These are phyloP conservation scores for Maconellicoccus hirsutus DNA, from an alignment of 1,140 invertebrate species.

Conservation along the genomic window DNA sequence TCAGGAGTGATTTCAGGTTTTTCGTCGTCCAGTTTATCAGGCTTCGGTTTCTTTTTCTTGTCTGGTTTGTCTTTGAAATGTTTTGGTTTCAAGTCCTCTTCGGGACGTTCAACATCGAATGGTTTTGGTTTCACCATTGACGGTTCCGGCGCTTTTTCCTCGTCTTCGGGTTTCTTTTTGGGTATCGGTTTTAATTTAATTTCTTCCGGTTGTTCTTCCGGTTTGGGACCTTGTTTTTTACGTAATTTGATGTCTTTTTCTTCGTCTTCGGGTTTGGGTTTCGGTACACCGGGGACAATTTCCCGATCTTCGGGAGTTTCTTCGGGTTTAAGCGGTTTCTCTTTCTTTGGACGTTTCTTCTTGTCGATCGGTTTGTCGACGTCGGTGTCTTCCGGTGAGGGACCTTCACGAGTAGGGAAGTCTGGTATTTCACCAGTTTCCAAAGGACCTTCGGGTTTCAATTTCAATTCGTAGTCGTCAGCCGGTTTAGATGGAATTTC, in stretches of 20 bases:
- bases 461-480: conserved; percentile 28
- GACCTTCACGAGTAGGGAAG: conserved; percentile 26
- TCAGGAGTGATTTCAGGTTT: conserved; percentile 32
- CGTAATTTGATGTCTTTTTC: conserved; percentile 26
- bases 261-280: conserved; percentile 35
- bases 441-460: conserved; percentile 29
- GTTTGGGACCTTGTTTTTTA: conserved; percentile 35
- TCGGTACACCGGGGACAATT: conserved; percentile 35
- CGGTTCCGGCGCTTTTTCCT: conserved; percentile 27
- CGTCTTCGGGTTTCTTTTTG: conserved; percentile 24
- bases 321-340: conserved; percentile 25
- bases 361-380: conserved; percentile 28
- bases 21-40: conserved; percentile 5
- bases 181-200: conserved; percentile 29
- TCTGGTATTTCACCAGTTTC: conserved; percentile 29
- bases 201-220: conserved; percentile 31
- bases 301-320: conserved; percentile 36
- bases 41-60: conserved; percentile 25
- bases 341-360: conserved; percentile 32
- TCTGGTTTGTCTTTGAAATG: conserved; percentile 26
- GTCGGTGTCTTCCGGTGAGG: conserved; percentile 26
- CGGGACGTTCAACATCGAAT: conserved; percentile 34
- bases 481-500: conserved; percentile 31
- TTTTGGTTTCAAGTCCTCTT: conserved; percentile 27
- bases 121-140: conserved; percentile 32